Base-by-base conservation (phyloP, 2,797 vertebrate genomes). In the Clangula hyemalis region DNA sequence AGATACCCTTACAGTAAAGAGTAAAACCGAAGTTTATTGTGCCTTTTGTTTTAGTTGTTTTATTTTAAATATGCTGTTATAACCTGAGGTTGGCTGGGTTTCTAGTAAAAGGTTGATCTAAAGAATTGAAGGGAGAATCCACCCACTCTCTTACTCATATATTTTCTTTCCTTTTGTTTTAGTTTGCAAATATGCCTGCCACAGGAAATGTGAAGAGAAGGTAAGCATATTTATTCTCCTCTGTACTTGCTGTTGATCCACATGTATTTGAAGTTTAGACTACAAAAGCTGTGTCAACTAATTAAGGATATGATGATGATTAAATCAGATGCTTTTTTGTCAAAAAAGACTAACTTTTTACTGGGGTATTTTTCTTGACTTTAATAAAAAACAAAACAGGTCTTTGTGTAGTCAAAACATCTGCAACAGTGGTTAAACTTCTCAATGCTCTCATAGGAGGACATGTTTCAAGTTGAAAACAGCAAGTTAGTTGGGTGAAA, bases 131-230 rank as follows among this genome's bases (percentile, higher is more conserved):
- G 8, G 11, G 7, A 74, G 16, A 87, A 30, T 61, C 24, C 11
- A 54, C 30, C 9, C 8, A 12, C 15, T 85, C 18, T 78, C 84
- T 57, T 57, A 53, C 56, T 87, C 5, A 90, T 9, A 1, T 34
- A 13, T 86, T 95, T 75, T 90, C 30, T 79, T 60, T 95, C 27
- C 45, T 94, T 95, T 81, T 79, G 25, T 97, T 97, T 47, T 75
- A 98, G 98, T 97, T 94, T 98, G 97, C 97, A 98, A 96, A 88
- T 97, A 96, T 95, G 96, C 93, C 80, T 98, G 97, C 94, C 97
- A 97, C 93, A 97, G 93, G 95, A 97, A 95, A 97, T 97, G 97
- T 94, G 97, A 98, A 96, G 95, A 97, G 92, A 96, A 98, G 97
- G 98, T 98, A 97, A 97, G 97, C 8, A 2, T 65, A 13, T 61